Percentiles rank a stretch among this genome's conserved stretches.
phyloP scores from a whole-genome alignment of 2,797 vertebrate species.

The Oreortyx pictus region DNA sequence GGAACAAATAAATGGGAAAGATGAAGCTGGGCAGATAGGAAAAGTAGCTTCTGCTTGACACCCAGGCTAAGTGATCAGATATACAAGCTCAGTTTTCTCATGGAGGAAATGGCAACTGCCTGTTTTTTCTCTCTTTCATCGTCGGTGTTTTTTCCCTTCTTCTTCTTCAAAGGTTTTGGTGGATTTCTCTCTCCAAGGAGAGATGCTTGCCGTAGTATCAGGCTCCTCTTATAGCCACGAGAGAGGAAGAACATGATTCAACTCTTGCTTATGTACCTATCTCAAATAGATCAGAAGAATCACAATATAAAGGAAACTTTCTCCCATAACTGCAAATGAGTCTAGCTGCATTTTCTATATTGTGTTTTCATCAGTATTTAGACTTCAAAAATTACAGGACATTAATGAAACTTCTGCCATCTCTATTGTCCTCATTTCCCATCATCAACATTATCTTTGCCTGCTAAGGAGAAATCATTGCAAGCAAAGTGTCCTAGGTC shows the following conservation, averaged over 20 bases:
- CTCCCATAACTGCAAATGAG: neutral
- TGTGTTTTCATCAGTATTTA: neutral
- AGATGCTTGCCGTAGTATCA: neutral
- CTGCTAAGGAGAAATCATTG: neutral
- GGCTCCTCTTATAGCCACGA: neutral
- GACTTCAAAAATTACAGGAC: neutral
- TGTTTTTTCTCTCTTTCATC: neutral
- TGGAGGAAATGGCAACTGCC: neutral
- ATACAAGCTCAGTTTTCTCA: neutral
- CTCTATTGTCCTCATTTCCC: neutral
- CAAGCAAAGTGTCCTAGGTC: neutral
- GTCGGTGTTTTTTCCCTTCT: no score
- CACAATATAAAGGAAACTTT: neutral
- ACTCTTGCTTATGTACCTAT: neutral
- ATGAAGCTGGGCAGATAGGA: constrained; percentile 11
- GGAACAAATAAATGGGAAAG: constrained; percentile 33
- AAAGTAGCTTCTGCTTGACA: neutral
- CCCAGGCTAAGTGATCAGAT: neutral
- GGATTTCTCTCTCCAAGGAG: neutral
- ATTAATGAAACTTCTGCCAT: neutral
- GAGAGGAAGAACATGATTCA: neutral
- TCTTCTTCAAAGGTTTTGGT: neutral
- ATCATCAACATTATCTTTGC: neutral
- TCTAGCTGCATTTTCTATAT: neutral
- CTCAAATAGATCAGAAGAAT: neutral